Evolutionary conservation across 2,113 vertebrate species (phyloP).

Genomic region (Cyanistes caeruleus): DNA sequence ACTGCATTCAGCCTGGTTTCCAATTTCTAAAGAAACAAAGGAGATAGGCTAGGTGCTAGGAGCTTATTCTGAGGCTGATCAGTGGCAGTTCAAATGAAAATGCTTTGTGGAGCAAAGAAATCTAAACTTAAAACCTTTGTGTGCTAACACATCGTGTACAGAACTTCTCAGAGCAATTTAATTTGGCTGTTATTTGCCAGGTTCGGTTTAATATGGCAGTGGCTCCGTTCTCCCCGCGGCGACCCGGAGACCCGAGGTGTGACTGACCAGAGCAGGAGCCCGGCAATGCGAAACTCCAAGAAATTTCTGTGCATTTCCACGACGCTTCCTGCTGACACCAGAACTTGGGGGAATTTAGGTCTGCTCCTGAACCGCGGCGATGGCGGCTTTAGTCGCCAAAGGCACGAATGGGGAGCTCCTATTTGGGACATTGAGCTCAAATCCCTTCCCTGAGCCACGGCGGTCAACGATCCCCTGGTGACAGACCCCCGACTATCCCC

Average conservation of each 20-base stretch:
- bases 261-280: fast-evolving
- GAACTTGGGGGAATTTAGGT: neutral
- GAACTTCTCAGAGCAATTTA: too few relatives aligned
- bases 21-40: neutral
- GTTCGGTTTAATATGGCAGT: neutral
- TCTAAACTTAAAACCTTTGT: neutral
- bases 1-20: neutral
- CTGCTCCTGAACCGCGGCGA: neutral
- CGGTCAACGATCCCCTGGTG: fast-evolving
- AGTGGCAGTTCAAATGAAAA: neutral
- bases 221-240: neutral
- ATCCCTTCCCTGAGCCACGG: neutral
- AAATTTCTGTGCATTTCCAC: neutral
- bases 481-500: fast-evolving
- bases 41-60: neutral
- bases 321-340: neutral
- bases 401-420: neutral
- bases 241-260: too few relatives aligned
- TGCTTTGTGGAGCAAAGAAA: neutral
- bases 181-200: neutral
- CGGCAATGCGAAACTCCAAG: fast-evolving
- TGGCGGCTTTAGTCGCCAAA: neutral
- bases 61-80: neutral
- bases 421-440: fast-evolving
- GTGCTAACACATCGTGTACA: neutral